Evolutionary conservation across 2,797 vertebrate genomes (phyloP).

Genomic region (Cuculus canorus): DNA sequence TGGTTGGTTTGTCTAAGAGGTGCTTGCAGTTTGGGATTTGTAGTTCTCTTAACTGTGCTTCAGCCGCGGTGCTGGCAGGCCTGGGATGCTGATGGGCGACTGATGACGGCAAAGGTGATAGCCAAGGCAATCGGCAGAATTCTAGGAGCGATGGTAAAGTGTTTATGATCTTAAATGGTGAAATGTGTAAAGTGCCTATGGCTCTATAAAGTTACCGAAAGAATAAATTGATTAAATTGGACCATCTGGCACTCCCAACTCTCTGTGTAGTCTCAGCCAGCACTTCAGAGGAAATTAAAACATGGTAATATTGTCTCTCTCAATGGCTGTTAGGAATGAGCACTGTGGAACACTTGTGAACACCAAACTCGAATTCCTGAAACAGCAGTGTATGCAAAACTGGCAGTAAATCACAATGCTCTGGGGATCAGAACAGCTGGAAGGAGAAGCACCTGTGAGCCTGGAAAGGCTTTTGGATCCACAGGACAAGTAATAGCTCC

Average conservation of each 20-base stretch:
- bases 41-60: background rate
- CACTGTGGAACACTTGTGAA: conserved; percentile 26
- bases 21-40: background rate
- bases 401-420: conserved; percentile 23
- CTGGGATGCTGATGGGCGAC: background rate
- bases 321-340: background rate
- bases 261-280: background rate
- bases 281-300: conserved; percentile 23
- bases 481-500: background rate
- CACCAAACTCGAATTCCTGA: conserved; percentile 5
- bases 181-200: background rate
- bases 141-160: background rate
- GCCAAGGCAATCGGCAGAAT: background rate
- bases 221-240: conserved; percentile 38
- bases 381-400: background rate
- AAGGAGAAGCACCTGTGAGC: background rate
- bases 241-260: conserved; percentile 43
- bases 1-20: background rate
- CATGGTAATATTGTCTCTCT: conserved; percentile 7
- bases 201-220: background rate
- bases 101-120: background rate
- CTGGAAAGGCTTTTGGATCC: background rate
- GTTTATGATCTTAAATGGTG: background rate
- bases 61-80: background rate
- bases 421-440: background rate